Evolutionary conservation across 2,113 vertebrate genomes (phyloP), one percentile per base, ranked within the genome.

Genomic region (Channa maculata): DNA sequence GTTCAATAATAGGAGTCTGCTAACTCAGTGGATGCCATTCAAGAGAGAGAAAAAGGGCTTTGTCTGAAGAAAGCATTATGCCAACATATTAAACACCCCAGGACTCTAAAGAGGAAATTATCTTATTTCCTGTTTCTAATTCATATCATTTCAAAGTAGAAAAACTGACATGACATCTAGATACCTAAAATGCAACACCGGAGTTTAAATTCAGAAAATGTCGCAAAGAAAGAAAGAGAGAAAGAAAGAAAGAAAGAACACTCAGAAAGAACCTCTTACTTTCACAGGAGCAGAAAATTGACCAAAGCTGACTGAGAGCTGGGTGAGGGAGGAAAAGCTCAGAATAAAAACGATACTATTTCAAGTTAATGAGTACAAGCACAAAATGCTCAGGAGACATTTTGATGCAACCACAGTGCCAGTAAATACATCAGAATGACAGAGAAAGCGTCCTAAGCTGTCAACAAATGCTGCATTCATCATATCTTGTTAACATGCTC

Each of bases 321-420:
- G 24, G 24, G 24, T 24, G 24, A 24, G 24, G 24, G 1, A 24
- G 24, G 24, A 43, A n/a, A 62, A 62, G 15, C 43, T 34, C 3
- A 34, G 13, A 62, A 62, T 46, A 36, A 65, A 65, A 65, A 34
- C 37, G 46, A 33, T 37, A 45, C n/a, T 5, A 48, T 71, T 14
- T 43, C 36, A 59, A 59, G n/a, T 13, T 12, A 39, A 58, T 51
- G 46, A 51, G 43, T n/a, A 7, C 37, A 41, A 46, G 36, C 68
- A 71, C 45, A 61, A 71, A 61, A 71, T 12, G 14, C 24, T 57
- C 46, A 24, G 57, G 68, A 39, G 36, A 58, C 37, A 51, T 34
- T 50, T 5, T 53, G 24, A 11, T 34, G 51, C 51, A 33, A 24
- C 5, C 10, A 34, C 24, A 34, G 51, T 5, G 3, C 34, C 24